A percentile compares a stretch with the other conserved stretches of the same genome.
Conservation (phyloP, 2,888 invertebrate species). For the Heliconius cydno region DNA sequence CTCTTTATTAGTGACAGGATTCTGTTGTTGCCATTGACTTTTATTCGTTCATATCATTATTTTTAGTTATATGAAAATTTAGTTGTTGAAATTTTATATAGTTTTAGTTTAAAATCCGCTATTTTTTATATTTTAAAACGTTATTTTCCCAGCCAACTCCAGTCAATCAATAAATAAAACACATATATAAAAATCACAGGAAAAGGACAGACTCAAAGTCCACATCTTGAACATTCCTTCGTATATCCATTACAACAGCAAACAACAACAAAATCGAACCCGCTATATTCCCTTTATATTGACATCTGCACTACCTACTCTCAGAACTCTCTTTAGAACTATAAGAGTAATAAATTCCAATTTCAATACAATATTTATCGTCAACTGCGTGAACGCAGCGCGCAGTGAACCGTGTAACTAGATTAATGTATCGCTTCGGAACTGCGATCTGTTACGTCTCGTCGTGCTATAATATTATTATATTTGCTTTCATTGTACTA, state of each 20-base stretch:
- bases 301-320: neutral
- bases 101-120: neutral
- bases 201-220: too few species aligned
- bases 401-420: constrained; percentile 67
- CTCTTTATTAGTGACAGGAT: constrained; percentile 36
- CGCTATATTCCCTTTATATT: neutral
- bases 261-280: neutral
- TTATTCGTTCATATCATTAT: constrained; percentile 9
- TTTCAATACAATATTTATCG: constrained; percentile 33
- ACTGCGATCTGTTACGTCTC: constrained; percentile 46
- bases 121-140: too few species aligned
- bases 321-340: too few species aligned
- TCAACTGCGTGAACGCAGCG: constrained; percentile 38
- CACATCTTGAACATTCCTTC: too few species aligned
- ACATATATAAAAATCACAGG: too few species aligned
- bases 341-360: constrained; percentile 7
- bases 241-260: too few species aligned
- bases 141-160: too few species aligned
- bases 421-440: constrained; percentile 62
- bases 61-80: neutral
- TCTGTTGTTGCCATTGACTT: constrained; percentile 6
- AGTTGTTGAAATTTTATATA: neutral
- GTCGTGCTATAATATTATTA: constrained; percentile 12
- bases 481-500: constrained; percentile 26
- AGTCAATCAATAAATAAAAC: too few species aligned